These are phyloP conservation scores for Passer montanus DNA, from an alignment of 2,113 vertebrate species.

Conservation along the genomic window DNA sequence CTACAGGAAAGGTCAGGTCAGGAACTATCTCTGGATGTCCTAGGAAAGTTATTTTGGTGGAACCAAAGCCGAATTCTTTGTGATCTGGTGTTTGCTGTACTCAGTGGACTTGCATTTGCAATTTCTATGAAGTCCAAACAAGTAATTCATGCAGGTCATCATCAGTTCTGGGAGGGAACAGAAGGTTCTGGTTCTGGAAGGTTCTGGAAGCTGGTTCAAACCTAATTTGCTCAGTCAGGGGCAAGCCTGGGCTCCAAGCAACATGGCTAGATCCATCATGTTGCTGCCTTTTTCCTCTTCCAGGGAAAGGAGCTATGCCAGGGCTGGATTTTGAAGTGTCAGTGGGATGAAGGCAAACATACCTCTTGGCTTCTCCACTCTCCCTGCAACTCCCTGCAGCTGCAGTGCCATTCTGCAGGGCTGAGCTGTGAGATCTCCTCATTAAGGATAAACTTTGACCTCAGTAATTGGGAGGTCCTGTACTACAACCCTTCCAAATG, in stretches of 20 bases:
- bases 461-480: neutral
- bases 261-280: fast-evolving
- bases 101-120: neutral
- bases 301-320: neutral
- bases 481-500: neutral
- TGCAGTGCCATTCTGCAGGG: neutral
- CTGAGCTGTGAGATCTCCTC: neutral
- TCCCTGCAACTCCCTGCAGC: neutral
- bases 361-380: neutral
- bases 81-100: neutral
- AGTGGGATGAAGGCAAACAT: neutral
- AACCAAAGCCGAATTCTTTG: neutral
- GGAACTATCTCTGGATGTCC: neutral
- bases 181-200: neutral
- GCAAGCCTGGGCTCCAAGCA: neutral
- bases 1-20: neutral
- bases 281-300: neutral
- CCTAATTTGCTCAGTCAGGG: neutral
- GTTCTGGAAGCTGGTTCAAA: neutral
- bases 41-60: neutral
- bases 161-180: neutral
- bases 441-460: neutral
- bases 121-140: neutral
- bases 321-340: neutral
- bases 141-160: neutral